Evolutionary conservation across 2,888 invertebrate genomes (phyloP), one percentile per base, ranked within the genome.

Genomic region (Ophraella communa): DNA sequence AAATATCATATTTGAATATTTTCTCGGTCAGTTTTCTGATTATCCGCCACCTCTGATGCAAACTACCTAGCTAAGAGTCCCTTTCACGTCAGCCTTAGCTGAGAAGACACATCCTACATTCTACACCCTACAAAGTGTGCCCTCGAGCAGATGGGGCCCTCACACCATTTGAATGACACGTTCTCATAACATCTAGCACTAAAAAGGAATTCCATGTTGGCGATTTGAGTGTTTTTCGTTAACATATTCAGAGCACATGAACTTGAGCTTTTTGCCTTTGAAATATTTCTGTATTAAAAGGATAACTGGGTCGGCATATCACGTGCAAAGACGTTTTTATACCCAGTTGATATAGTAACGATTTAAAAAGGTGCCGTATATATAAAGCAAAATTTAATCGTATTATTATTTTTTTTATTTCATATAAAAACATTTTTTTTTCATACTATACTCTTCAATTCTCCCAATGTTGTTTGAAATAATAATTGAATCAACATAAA

Each of bases 171-270:
- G 52, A 60, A 60, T 60, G 60, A 52, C 60, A 60, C 60, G 60
- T 60, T 60, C 60, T 53, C 52, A 49, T 60, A 49, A 60, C 60
- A 44, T 60, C 51, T 21, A 53, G 42, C 60, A 52, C 51, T 60
- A 60, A 60, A 60, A 60, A 60, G 60, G 60, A 52, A 60, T 44
- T 60, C 53, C 60, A 53, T 60, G 60, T 60, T 44, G 60, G 60
- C 60, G 52, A 60, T 60, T 59, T 30, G 52, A 60, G 60, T 60
- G 30, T 60, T 60, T 60, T 60, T 52, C 52, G 60, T 60, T 60
- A 52, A 60, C 24, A 60, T 60, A 60, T 60, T 60, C 60, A 18
- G 42, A 21, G 52, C 52, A 44, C 60, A 60, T 52, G 39, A 14
- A 39, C 35, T 35, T 5, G 59, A 39, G 14, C 39, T 59, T 51